Evolutionary conservation across 1,140 invertebrate genomes (phyloP).

Genomic region (Sipha flava): DNA sequence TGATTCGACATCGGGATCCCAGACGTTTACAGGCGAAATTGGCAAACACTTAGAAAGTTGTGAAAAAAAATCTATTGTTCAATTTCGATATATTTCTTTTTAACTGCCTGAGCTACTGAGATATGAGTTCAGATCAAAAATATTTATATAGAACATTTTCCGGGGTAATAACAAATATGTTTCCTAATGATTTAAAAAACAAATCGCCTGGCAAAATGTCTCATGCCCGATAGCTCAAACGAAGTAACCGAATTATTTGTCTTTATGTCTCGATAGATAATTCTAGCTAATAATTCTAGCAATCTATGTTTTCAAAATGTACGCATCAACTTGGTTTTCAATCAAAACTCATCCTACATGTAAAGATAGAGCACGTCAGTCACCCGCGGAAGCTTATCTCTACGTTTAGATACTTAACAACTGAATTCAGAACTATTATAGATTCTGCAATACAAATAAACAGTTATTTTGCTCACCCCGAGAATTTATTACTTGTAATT

Average conservation of each 20-base stretch:
- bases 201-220: constrained; percentile 34
- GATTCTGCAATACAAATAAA: constrained; percentile 38
- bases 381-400: neutral
- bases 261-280: neutral
- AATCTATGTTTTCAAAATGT: constrained; percentile 35
- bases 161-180: constrained; percentile 29
- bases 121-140: constrained; percentile 40
- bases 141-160: constrained; percentile 38
- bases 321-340: constrained; percentile 37
- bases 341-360: constrained; percentile 33
- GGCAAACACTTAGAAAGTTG: constrained; percentile 38
- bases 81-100: constrained; percentile 35
- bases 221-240: neutral
- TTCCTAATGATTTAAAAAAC: constrained; percentile 33
- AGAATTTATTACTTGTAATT: constrained; percentile 43
- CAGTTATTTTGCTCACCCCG: constrained; percentile 39
- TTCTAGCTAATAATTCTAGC: constrained; percentile 29
- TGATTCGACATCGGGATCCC: constrained; percentile 38
- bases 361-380: neutral
- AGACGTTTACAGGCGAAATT: constrained; percentile 37
- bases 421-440: constrained; percentile 27
- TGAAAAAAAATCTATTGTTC: constrained; percentile 35
- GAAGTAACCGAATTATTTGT: neutral
- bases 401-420: neutral
- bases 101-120: neutral